Evolutionary conservation across 2,113 vertebrate species (phyloP), one percentile per base, ranked within the genome.

Genomic region (Merops nubicus): DNA sequence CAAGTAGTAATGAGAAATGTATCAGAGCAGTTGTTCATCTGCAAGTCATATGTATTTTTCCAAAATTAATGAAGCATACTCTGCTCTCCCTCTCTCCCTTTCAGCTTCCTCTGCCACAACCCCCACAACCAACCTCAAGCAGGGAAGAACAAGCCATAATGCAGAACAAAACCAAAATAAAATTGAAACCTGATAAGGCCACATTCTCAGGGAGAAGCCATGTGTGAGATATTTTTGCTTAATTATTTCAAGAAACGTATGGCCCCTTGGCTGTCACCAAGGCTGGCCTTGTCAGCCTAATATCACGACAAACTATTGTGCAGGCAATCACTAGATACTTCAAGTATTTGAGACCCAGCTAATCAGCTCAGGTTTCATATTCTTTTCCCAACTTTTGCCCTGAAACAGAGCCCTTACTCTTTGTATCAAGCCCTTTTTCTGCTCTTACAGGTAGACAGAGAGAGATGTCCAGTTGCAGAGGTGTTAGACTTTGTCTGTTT

Each of bases 171-270:
- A 92, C 75, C 94, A 87, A 91, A 93, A 96, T 88, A 95, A 96
- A 96, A 89, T 93, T 95, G 94, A 96, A 96, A 97, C 51, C 42
- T 3, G 89, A 94, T 92, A 94, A 92, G 92, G 80, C 91, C 77
- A 53, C 92, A 97, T 96, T 96, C 95, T 97, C 94, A 10, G 84
- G 83, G 91, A 95, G 91, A 95, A 96, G 94, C 95, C 96, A 97
- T 94, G 96, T 97, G 94, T 97, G 94, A 97, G 92, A 94, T 82
- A 77, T 90, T 90, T 97, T 80, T 95, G 82, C 89, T 84, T 93
- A 96, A 97, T 95, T 97, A 94, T 97, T 97, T 97, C 91, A 98
- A 97, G 91, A 97, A 94, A 96, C 8, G 50, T 82, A 75, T 42
- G 81, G 86, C 88, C 93, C 94, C 95, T 92, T 94, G 80, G 75